Conservation (phyloP, 2,113 vertebrate genomes). For the Leucopternis melanops region DNA sequence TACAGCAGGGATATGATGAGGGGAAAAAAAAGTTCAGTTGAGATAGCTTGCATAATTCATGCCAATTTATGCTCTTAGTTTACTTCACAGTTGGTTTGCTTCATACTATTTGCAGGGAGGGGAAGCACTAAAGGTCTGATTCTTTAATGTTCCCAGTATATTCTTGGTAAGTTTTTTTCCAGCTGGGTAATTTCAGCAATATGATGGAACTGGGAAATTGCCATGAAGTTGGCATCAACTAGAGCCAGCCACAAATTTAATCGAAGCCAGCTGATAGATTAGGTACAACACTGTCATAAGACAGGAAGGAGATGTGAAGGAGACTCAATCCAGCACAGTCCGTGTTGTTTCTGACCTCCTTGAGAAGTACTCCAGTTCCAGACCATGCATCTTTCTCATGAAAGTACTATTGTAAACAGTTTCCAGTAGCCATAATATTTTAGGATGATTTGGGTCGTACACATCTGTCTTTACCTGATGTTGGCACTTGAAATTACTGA, state of each 20-base stretch:
- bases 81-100: slow-evolving; percentile 18
- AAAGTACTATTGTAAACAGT: background rate
- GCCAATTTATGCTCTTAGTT: slow-evolving; percentile 16
- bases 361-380: background rate
- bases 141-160: background rate
- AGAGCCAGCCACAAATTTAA: background rate
- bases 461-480: background rate
- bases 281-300: background rate
- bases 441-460: background rate
- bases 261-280: background rate
- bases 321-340: background rate
- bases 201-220: background rate
- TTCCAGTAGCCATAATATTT: background rate
- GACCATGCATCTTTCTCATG: background rate
- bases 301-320: background rate
- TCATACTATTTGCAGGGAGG: background rate
- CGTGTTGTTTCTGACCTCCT: background rate
- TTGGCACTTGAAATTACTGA: background rate
- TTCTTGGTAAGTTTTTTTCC: background rate
- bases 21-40: background rate
- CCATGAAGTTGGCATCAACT: background rate
- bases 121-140: background rate
- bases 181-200: background rate
- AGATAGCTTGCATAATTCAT: background rate
- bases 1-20: background rate